Base-by-base conservation (phyloP, 2,113 vertebrate genomes). In the Pluvianellus socialis region DNA sequence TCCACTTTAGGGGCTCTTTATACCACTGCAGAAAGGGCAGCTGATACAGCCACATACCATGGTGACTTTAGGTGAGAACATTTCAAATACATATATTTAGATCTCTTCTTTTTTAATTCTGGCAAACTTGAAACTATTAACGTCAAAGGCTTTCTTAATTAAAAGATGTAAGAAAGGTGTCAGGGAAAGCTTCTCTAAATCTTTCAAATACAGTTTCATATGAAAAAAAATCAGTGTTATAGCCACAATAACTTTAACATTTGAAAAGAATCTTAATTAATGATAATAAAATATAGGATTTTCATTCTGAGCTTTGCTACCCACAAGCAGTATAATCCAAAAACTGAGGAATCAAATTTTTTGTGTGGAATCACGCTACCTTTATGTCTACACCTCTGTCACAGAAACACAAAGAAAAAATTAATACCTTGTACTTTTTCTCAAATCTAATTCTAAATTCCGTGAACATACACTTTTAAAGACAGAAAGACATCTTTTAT, bases 191-290 rank as follows among this genome's bases (percentile, higher is more conserved):
- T 70, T 82, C 66, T 86, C 35, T 90, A 93, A 94, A 86, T 82
- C 56, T 82, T 93, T 59, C 79, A 92, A 90, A 94, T 65, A 67
- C 14, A 86, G 58, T 68, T 93, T 88, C 16, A 72, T 68, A 40
- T 75, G 70, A 50, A 73, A 90, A 90, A 75, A 76, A 63, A 26
- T 33, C 1, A 67, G 44, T 87, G 52, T 79, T 92, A 47, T 7
- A 68, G 79, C 12, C 45, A 68, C 44, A 95, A 79, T 81, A 95
- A 91, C 22, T 44, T 58, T 45, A 81, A 75, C 21, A 68, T 90
- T 87, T 79, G 22, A 92, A 74, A 94, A 80, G 20, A 93, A 86
- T 70, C 47, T 82, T 92, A 94, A 94, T 53, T 89, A 91, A 72
- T 73, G 14, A 77, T 9, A 50, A 53, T 52, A 68, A 75, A 87